Evolutionary conservation across 2,888 invertebrate species (phyloP).

Genomic region (Malthinus flaveolus): DNA sequence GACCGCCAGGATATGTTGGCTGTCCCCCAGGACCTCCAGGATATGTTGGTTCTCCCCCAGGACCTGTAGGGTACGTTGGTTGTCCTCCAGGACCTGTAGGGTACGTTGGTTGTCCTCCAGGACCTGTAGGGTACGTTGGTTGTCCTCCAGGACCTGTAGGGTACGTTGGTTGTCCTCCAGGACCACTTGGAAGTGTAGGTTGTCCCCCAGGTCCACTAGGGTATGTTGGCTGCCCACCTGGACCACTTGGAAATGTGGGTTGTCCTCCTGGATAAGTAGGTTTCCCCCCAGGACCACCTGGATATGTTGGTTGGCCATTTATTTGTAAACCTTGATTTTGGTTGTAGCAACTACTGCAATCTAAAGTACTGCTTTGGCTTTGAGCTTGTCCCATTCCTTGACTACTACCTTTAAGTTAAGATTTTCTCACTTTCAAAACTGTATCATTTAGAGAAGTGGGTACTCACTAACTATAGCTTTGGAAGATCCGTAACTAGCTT

Average conservation of each 20-base stretch:
- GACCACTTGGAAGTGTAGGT: slow-evolving; percentile 4
- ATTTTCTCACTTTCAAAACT: not conserved
- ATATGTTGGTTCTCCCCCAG: slow-evolving; percentile 14
- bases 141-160: not conserved
- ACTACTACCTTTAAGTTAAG: slow-evolving; percentile 65
- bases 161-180: slow-evolving; percentile 14
- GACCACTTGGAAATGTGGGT: not conserved
- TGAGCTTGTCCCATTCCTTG: slow-evolving; percentile 89
- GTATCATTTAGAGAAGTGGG: slow-evolving; percentile 39
- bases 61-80: slow-evolving; percentile 3
- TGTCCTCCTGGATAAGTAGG: not conserved
- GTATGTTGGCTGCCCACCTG: not conserved
- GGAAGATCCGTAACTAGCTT: slow-evolving; percentile 72
- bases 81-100: slow-evolving; percentile 28
- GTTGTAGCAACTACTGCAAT: slow-evolving; percentile 69
- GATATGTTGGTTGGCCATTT: slow-evolving; percentile 7
- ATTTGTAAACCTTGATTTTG: slow-evolving; percentile 34
- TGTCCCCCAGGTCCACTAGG: slow-evolving; percentile 28
- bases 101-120: not conserved
- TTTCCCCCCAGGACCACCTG: slow-evolving; percentile 7
- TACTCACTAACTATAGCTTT: slow-evolving; percentile 72
- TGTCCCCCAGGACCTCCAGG: slow-evolving; percentile 3
- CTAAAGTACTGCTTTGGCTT: slow-evolving; percentile 75
- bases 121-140: not conserved
- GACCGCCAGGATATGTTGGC: not conserved